Evolutionary conservation across 2,888 invertebrate genomes (phyloP).

Genomic region (Muschampia plurimacula): DNA sequence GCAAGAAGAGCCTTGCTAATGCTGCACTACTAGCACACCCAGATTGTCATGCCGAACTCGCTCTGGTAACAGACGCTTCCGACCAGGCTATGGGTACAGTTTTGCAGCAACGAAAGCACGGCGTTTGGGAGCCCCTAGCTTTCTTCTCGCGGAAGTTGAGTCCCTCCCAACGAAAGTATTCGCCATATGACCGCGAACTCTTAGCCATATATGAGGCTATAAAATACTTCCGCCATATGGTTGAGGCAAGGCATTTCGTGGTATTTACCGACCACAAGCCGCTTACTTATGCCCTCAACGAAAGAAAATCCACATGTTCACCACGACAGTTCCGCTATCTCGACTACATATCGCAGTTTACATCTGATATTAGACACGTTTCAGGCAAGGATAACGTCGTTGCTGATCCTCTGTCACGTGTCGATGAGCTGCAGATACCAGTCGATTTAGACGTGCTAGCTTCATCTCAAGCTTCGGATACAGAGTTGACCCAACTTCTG

Average conservation of each 20-base stretch:
- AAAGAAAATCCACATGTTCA: background rate
- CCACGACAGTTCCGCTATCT: background rate
- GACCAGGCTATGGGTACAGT: background rate
- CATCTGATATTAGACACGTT: background rate
- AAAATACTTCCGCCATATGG: background rate
- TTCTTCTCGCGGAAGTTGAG: background rate
- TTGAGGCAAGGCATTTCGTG: background rate
- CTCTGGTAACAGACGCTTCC: background rate
- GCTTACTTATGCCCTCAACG: background rate
- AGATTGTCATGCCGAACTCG: background rate
- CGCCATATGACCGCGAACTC: background rate
- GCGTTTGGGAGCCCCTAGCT: background rate
- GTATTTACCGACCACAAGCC: background rate
- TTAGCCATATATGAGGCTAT: background rate
- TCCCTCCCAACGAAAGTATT: background rate
- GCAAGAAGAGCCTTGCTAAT: background rate
- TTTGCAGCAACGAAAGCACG: background rate
- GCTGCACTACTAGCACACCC: background rate
- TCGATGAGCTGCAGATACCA: background rate
- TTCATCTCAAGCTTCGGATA: background rate
- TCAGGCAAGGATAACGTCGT: constrained; percentile 2
- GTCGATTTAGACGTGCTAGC: background rate
- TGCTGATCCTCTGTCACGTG: background rate
- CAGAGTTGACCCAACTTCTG: background rate
- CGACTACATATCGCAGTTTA: background rate